Base-by-base conservation (phyloP, 2,888 invertebrate species). In the Acanthopleura granulata region DNA sequence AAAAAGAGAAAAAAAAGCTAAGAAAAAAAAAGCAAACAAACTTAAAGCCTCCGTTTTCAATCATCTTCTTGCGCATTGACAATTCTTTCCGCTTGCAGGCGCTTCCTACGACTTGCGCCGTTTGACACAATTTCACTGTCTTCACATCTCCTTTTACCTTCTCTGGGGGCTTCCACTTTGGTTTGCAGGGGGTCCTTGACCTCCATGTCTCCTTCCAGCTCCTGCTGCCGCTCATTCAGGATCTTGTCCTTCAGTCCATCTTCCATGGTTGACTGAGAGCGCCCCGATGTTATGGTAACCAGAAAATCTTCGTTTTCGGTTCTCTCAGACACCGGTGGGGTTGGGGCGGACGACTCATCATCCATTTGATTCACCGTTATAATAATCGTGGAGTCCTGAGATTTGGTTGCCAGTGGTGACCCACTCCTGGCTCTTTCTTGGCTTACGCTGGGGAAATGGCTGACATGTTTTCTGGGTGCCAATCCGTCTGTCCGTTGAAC, bases 271-370 rank as follows among this genome's bases (percentile, higher is more conserved):
- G 12, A 1, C 22, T 3, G 6, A n/a, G 57, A 4, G 57, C 57
- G 57, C 22, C n/a, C n/a, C 1, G n/a, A n/a, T 22, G 57, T 57
- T n/a, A 57, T 57, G n/a, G 57, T 57, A 4, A 57, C 57, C 18
- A 57, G 57, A 57, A 57, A 57, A 57, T 57, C 57, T 18, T 57
- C 57, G 57, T 57, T 57, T 57, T 57, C 22, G n/a, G n/a, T n/a
- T n/a, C n/a, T n/a, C 18, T 51, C 51, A 51, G 18, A 18, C 14
- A 51, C 14, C 6, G 57, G 4, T n/a, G 57, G 57, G 6, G n/a
- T 57, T 22, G 22, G 57, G 18, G 4, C 57, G 22, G 3, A n/a
- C 18, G 57, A 57, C 18, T 57, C 57, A 3, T 4, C 57, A 22
- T 57, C 57, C 18, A n/a, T 12, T n/a, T 57, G 3, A 12, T 57